Conservation (phyloP, 2,113 vertebrate species). For the Platichthys flesus region DNA sequence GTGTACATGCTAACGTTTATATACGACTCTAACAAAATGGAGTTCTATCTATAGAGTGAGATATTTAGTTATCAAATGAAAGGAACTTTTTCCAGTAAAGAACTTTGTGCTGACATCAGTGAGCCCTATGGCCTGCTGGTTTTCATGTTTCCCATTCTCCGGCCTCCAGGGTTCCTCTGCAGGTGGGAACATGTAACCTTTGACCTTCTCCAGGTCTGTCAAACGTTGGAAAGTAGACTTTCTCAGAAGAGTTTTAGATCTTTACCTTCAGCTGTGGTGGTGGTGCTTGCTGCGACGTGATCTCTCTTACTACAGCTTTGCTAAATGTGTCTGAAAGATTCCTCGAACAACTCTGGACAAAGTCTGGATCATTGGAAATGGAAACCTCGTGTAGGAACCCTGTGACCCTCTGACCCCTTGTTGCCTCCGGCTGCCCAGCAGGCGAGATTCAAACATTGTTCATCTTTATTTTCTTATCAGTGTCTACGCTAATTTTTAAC, state of each 20-base stretch:
- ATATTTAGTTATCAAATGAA: conserved; percentile 79
- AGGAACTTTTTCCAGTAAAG: conserved; percentile 58
- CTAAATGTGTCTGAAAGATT: too few relatives aligned
- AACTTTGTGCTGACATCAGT: conserved; percentile 47
- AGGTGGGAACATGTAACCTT: background rate
- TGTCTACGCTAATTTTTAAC: conserved; percentile 83
- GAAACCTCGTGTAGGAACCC: conserved; percentile 28
- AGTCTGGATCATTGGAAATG: too few relatives aligned
- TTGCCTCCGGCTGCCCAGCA: too few relatives aligned
- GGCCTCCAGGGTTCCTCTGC: conserved; percentile 32
- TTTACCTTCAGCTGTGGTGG: background rate
- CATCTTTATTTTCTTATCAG: conserved; percentile 57
- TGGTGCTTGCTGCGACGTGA: background rate
- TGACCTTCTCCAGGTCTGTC: background rate
- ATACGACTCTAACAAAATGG: conserved; percentile 65
- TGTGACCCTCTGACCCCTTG: conserved; percentile 3
- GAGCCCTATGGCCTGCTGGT: background rate
- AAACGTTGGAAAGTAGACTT: background rate
- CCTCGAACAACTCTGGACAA: too few relatives aligned
- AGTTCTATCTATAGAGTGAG: conserved; percentile 77
- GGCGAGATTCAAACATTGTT: conserved; percentile 58
- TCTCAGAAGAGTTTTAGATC: background rate
- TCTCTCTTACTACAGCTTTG: too few relatives aligned
- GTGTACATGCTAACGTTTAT: conserved; percentile 80
- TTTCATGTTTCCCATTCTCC: background rate